Evolutionary conservation across 2,797 vertebrate genomes (phyloP).

Genomic region (Lepus oiostolus): DNA sequence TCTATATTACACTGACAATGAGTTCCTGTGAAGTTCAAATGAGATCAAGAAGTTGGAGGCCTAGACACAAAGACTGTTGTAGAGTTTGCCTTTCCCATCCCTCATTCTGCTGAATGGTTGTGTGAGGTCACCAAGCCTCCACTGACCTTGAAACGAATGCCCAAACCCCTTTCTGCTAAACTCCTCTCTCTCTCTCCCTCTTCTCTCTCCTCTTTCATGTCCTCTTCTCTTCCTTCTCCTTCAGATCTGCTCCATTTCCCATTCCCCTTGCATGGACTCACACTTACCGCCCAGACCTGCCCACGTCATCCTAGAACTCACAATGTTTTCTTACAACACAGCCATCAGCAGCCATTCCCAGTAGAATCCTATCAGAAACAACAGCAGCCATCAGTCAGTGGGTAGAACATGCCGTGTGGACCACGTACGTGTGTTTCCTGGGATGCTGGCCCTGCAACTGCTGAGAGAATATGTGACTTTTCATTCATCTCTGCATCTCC

Average conservation of each 20-base stretch:
- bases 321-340: not conserved
- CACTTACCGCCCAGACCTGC: not conserved
- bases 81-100: not conserved
- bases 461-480: not conserved
- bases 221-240: not conserved
- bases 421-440: not conserved
- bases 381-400: too few relatives aligned
- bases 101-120: too few relatives aligned
- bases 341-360: not conserved
- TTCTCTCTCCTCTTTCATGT: too few relatives aligned
- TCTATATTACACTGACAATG: not conserved
- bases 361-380: not conserved
- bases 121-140: too few relatives aligned
- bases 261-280: not conserved
- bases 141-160: too few relatives aligned
- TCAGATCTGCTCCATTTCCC: not conserved
- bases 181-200: too few relatives aligned
- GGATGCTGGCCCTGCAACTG: not conserved
- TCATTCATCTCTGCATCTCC: not conserved
- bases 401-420: not conserved
- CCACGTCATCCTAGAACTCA: not conserved
- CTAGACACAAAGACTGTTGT: not conserved
- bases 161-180: too few relatives aligned
- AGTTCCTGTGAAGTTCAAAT: not conserved
- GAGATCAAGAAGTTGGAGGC: not conserved